A percentile compares a stretch with the other conserved stretches of the same genome.
Evolutionary conservation across 2,888 invertebrate species (phyloP).

Genomic region (Mactromeris polynyma): DNA sequence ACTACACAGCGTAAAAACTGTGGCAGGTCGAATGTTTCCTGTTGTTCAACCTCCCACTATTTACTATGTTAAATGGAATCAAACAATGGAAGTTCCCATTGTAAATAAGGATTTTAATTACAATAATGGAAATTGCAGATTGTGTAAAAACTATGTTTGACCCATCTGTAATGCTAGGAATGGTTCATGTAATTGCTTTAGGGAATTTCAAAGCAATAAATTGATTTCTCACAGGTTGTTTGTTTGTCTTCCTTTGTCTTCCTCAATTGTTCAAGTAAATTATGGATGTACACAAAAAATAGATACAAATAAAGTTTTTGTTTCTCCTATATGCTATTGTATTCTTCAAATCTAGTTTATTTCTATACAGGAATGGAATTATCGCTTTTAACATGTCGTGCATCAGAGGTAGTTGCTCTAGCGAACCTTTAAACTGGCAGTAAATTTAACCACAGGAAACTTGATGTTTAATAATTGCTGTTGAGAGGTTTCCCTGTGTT

Average conservation of each 20-base stretch:
- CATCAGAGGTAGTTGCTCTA: no score
- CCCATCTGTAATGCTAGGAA: not conserved
- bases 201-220: not conserved
- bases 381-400: no score
- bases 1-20: not conserved
- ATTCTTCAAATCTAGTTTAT: no score
- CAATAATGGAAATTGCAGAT: not conserved
- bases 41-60: not conserved
- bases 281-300: no score
- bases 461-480: no score
- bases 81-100: not conserved
- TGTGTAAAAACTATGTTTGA: not conserved
- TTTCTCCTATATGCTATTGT: no score
- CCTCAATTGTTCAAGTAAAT: not conserved
- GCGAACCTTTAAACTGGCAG: no score
- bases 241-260: not conserved
- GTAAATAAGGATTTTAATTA: slow-evolving; percentile 9
- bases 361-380: no score
- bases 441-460: no score
- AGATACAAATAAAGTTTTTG: no score
- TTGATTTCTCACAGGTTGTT: not conserved
- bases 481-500: no score
- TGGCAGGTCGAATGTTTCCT: not conserved
- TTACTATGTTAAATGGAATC: not conserved
- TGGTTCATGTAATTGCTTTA: not conserved